phyloP scores from a whole-genome alignment of 2,113 vertebrate species.

The Probosciger aterrimus region DNA sequence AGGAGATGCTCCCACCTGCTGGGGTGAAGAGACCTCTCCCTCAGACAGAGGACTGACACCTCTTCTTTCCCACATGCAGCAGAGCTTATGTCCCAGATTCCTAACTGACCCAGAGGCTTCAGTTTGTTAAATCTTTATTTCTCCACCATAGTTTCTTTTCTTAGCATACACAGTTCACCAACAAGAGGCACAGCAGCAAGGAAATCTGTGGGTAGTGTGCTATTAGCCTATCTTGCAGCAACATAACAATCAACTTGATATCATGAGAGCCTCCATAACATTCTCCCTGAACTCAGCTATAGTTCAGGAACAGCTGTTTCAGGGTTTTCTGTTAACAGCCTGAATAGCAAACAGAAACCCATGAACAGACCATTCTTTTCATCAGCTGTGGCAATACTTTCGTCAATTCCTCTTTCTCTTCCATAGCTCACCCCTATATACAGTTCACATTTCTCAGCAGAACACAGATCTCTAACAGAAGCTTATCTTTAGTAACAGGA shows the following conservation, averaged over 20 bases:
- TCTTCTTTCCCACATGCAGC: background rate
- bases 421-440: background rate
- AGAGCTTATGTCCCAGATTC: background rate
- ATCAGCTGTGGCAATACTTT: background rate
- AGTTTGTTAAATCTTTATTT: background rate
- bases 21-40: background rate
- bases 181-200: background rate
- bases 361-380: background rate
- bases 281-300: background rate
- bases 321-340: background rate
- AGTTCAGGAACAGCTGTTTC: background rate
- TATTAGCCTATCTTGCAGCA: background rate
- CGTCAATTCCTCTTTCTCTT: background rate
- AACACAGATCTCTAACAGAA: background rate
- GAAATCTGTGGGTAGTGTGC: background rate
- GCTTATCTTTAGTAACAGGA: background rate
- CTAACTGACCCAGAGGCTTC: background rate
- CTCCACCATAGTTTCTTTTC: background rate
- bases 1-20: background rate
- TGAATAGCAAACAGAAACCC: background rate
- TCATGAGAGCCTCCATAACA: background rate
- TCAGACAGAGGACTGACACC: background rate
- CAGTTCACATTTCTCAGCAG: background rate
- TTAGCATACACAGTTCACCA: background rate
- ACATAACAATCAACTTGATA: background rate